Conservation (phyloP, 2,888 invertebrate species). For the Minunthozetes semirufus region DNA sequence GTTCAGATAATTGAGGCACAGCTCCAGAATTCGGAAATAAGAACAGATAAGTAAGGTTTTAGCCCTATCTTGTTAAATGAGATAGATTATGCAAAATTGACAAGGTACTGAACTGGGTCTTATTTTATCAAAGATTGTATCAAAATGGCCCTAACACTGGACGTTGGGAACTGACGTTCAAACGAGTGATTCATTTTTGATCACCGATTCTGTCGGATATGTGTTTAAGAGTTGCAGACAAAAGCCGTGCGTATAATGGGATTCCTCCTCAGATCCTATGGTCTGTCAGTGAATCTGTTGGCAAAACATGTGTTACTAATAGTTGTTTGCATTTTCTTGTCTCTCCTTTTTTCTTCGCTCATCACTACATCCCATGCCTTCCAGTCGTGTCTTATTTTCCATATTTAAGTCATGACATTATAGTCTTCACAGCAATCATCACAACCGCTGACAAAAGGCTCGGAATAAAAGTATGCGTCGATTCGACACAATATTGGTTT, state of each 20-base stretch:
- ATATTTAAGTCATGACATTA: constrained; percentile 24
- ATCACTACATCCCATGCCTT: not conserved
- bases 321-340: constrained; percentile 6
- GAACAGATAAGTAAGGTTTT: too few relatives aligned
- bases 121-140: not conserved
- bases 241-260: constrained; percentile 18
- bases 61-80: too few relatives aligned
- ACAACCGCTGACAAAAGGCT: not conserved
- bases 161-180: not conserved
- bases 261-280: constrained; percentile 5
- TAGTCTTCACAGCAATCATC: not conserved
- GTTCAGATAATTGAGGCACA: too few relatives aligned
- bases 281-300: constrained; percentile 6
- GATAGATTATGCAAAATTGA: too few relatives aligned
- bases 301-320: constrained; percentile 26
- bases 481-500: not conserved
- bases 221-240: constrained; percentile 5
- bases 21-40: too few relatives aligned
- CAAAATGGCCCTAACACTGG: not conserved
- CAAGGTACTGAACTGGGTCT: too few relatives aligned
- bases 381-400: not conserved
- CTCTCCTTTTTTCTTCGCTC: not conserved
- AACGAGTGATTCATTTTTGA: constrained; percentile 16
- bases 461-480: constrained; percentile 7
- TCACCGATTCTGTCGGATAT: constrained; percentile 26